A percentile compares a stretch with the other conserved stretches of the same genome.
Conservation (phyloP, 2,888 invertebrate genomes). For the Neoaliturus tenellus region DNA sequence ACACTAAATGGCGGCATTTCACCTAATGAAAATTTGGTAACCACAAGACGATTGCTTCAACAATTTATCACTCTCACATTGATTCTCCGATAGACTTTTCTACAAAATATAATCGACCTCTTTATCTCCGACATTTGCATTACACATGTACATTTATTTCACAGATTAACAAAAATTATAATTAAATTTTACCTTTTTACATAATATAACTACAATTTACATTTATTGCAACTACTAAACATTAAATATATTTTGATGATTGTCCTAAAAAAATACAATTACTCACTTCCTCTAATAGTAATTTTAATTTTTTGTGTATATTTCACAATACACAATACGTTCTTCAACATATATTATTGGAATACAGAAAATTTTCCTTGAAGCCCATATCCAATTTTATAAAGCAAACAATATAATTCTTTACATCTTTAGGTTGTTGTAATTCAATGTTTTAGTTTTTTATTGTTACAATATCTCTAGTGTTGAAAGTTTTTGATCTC, state of each 20-base stretch:
- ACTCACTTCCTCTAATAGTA: conserved; percentile 2
- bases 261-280: conserved; percentile 47
- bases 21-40: conserved; percentile 18
- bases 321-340: not conserved
- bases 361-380: too few species aligned
- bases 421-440: too few species aligned
- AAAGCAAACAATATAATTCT: too few species aligned
- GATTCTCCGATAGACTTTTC: not conserved
- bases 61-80: conserved; percentile 32
- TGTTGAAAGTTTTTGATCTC: not conserved
- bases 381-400: too few species aligned
- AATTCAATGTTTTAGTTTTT: too few species aligned
- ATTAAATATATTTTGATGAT: conserved; percentile 24
- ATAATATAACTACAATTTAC: conserved; percentile 33
- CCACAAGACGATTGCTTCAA: conserved; percentile 40
- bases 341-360: too few species aligned
- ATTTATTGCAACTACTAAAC: conserved; percentile 34
- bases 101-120: conserved; percentile 35
- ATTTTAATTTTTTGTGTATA: not conserved
- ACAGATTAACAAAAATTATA: conserved; percentile 19
- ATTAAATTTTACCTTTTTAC: not conserved
- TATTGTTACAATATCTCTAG: not conserved
- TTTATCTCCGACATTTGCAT: not conserved
- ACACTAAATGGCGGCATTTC: conserved; percentile 5
- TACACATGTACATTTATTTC: conserved; percentile 35